Conservation (phyloP, 2,113 vertebrate species). For the Empidonax traillii region DNA sequence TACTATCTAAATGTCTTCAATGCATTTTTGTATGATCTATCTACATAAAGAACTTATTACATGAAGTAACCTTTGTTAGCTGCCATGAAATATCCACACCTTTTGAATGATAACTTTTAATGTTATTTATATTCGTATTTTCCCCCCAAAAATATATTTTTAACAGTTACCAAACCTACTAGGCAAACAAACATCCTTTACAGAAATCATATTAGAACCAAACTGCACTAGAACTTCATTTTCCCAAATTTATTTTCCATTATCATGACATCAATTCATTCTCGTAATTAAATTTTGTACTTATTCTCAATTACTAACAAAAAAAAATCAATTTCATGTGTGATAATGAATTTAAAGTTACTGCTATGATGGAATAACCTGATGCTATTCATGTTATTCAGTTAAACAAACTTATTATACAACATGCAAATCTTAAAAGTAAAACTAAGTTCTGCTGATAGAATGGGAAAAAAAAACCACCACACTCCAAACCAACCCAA, state of each 20-base stretch:
- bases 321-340: not conserved
- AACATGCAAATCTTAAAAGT: not conserved
- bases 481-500: not conserved
- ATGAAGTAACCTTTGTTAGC: not conserved
- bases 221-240: not conserved
- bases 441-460: not conserved
- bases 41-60: not conserved
- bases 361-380: not conserved
- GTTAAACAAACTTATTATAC: not conserved
- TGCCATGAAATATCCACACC: not conserved
- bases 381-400: not conserved
- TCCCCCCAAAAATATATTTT: not conserved
- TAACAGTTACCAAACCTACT: not conserved
- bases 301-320: not conserved
- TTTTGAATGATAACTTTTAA: not conserved
- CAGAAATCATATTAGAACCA: not conserved
- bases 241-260: not conserved
- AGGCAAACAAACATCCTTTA: not conserved
- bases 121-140: not conserved
- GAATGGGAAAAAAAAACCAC: not conserved
- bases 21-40: not conserved
- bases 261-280: not conserved
- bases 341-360: constrained; percentile 21
- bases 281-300: not conserved
- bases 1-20: not conserved